Percentiles rank a stretch among this genome's conserved stretches.
Evolutionary conservation across 2,888 invertebrate species (phyloP).

Genomic region (Cacoxenus indagator): DNA sequence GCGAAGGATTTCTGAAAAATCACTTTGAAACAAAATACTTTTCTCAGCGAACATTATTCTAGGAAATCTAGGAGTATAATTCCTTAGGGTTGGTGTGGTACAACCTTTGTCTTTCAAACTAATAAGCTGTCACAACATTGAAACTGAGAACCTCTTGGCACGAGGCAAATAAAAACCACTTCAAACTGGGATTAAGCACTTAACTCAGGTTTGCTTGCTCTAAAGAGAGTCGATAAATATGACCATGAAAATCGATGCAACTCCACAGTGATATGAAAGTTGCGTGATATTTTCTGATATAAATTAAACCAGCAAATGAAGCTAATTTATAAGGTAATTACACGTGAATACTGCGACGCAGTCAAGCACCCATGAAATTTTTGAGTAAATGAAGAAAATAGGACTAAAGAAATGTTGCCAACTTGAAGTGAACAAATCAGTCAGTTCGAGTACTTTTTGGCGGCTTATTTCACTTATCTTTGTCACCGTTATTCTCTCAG

Average conservation of each 20-base stretch:
- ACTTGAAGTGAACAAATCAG: neutral
- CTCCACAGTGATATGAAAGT: too few species aligned
- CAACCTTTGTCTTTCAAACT: neutral
- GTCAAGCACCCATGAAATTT: constrained; percentile 5
- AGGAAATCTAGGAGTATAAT: too few species aligned
- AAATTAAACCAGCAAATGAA: too few species aligned
- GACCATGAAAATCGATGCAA: too few species aligned
- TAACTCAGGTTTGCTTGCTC: neutral
- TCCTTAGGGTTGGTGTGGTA: too few species aligned
- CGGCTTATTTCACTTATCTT: constrained; percentile 55
- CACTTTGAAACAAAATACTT: too few species aligned
- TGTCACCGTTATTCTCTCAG: constrained; percentile 38
- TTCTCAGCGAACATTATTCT: too few species aligned
- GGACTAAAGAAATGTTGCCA: constrained; percentile 6
- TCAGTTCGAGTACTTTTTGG: constrained; percentile 29
- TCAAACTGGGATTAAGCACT: neutral
- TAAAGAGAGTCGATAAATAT: too few species aligned
- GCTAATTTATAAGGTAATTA: neutral
- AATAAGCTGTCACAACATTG: neutral
- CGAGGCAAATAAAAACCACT: neutral
- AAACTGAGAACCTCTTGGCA: neutral
- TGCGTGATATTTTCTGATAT: too few species aligned
- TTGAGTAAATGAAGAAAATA: constrained; percentile 19
- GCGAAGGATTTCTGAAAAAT: too few species aligned
- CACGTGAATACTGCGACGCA: neutral